phyloP scores from a whole-genome alignment of 2,797 vertebrate species.

The Heliangelus exortis region DNA sequence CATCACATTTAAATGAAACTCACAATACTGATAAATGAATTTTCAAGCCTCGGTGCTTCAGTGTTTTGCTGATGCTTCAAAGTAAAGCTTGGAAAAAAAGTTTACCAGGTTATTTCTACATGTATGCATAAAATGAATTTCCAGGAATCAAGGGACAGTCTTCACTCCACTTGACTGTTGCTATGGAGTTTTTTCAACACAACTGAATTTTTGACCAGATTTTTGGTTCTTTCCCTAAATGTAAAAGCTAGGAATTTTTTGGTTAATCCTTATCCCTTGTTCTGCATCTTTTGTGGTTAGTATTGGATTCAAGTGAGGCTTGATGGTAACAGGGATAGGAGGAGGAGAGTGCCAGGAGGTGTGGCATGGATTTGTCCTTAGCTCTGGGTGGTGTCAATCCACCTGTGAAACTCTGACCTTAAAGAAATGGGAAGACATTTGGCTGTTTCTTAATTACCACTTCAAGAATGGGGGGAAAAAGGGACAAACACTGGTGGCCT shows the following conservation, averaged over 20 bases:
- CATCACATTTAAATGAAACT: background rate
- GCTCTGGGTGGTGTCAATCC: background rate
- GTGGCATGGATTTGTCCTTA: background rate
- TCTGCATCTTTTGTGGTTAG: background rate
- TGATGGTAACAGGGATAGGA: background rate
- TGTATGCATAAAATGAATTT: background rate
- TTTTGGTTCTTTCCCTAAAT: background rate
- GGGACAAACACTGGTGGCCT: background rate
- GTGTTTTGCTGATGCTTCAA: background rate
- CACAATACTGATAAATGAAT: background rate
- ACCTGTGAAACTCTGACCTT: background rate
- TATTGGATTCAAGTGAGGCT: background rate
- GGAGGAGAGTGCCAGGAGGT: background rate
- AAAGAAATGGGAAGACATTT: background rate
- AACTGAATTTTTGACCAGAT: background rate
- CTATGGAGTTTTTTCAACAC: background rate
- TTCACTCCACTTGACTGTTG: background rate
- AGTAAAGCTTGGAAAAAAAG: background rate
- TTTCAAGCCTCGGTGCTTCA: background rate
- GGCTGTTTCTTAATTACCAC: background rate
- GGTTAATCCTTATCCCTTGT: accelerated
- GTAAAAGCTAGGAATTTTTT: background rate
- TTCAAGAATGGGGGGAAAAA: background rate
- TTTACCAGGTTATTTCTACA: background rate
- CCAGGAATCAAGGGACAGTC: background rate